Base-by-base conservation (phyloP, 2,888 invertebrate genomes). In the Epistrophe eligans region DNA sequence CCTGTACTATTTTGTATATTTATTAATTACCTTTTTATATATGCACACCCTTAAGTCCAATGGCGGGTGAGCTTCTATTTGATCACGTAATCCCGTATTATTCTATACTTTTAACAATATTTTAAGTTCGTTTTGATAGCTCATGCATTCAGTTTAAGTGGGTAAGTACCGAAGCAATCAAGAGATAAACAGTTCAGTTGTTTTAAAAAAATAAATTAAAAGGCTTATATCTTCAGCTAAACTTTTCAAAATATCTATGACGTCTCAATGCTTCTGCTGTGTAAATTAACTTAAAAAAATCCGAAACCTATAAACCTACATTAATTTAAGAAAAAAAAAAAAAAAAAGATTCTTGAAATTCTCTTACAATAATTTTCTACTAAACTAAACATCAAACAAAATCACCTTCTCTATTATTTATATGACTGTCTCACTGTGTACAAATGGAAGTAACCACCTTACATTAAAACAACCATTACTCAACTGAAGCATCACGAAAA, bases 401-500 rank as follows among this genome's bases (percentile, higher is more conserved):
- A 50, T 5, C 48, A 62, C 62, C 55, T 55, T 62, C 17, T 35
- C 13, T 32, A 64, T 15, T 11, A 76, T 58, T 40, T 6, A 58
- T 58, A 58, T 58, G 35, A 58, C 43, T 43, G 19, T 45, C 64
- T 64, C 10, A 43, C 35, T 35, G 17, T 19, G 17, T 32, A 48
- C 32, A 66, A 67, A 35, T 50, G 71, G 76, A 79, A 58, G 66
- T 58, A 60, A 84, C 72, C 74, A 81, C 35, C 77, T 82, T 38
- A 48, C 57, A 88, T 81, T 88, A 57, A 88, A 89, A 84, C 83
- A 83, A 85, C 89, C 88, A 88, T 84, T 72, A 77, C 79, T 84
- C 79, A 87, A 87, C 82, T 84, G 87, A 89, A 88, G 89, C 89
- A 89, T 88, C 87, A 88, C 88, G 79, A 88, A 82, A 89, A 81